These are phyloP conservation scores for Serilophus lunatus DNA, from an alignment of 2,113 vertebrate genomes.

Conservation along the genomic window DNA sequence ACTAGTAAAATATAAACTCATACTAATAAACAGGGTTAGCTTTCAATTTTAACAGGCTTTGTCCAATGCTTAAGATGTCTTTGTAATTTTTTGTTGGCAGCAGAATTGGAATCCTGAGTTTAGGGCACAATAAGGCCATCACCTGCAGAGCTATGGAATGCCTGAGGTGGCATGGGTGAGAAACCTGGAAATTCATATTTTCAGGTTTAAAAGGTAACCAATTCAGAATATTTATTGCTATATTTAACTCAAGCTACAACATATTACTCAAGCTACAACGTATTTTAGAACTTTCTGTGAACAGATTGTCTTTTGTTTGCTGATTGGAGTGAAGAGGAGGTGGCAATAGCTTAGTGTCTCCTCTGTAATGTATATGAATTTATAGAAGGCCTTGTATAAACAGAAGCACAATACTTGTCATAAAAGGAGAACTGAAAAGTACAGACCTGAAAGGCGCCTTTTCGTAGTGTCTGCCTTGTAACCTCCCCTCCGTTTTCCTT, in stretches of 20 bases:
- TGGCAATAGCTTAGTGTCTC: neutral
- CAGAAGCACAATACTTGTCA: neutral
- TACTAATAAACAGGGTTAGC: neutral
- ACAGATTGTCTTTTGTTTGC: neutral
- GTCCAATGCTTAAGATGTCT: neutral
- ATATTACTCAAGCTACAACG: rapidly evolving
- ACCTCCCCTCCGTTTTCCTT: neutral
- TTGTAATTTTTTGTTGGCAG: neutral
- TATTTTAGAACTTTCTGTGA: neutral
- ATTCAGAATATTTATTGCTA: neutral
- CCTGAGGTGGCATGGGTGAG: neutral
- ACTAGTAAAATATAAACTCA: neutral
- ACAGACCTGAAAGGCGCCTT: neutral
- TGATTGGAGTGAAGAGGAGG: neutral
- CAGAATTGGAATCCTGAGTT: neutral
- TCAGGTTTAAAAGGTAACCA: neutral
- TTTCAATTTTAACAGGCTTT: neutral
- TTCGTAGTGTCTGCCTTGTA: neutral
- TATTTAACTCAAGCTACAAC: neutral
- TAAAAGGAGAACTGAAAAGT: neutral
- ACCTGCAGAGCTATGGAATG: neutral
- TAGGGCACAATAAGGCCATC: rapidly evolving
- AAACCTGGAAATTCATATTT: neutral
- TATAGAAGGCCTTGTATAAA: neutral
- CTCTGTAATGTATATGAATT: neutral